A percentile compares a stretch with the other conserved stretches of the same genome.
phyloP scores from a whole-genome alignment of 2,113 vertebrate genomes.

The Crotophaga sulcirostris region DNA sequence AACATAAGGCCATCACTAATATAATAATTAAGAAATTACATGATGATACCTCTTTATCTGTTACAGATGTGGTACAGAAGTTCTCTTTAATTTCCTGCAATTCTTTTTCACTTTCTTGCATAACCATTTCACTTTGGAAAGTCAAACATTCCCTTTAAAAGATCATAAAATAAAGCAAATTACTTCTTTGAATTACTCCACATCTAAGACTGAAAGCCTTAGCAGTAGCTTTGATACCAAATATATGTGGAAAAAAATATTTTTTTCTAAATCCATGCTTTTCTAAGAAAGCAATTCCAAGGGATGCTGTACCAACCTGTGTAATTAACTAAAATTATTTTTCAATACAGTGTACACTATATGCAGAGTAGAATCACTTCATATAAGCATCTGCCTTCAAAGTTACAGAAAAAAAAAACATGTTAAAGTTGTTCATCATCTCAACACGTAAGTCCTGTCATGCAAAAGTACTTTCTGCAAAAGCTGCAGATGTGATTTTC shows the following conservation, averaged over 20 bases:
- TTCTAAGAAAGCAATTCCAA: background rate
- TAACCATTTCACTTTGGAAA: slow-evolving; percentile 46
- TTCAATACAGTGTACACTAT: background rate
- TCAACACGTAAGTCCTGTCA: accelerated
- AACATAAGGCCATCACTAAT: background rate
- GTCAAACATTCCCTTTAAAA: slow-evolving; percentile 67
- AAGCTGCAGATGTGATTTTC: background rate
- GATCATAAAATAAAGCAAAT: slow-evolving; percentile 26
- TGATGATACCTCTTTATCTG: slow-evolving; percentile 58
- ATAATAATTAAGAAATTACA: background rate
- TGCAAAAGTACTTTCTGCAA: background rate
- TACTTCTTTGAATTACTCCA: background rate
- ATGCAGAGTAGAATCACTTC: background rate
- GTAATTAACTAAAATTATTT: background rate
- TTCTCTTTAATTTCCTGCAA: slow-evolving; percentile 37
- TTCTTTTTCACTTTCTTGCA: slow-evolving; percentile 9
- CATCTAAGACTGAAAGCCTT: background rate
- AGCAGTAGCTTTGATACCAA: background rate
- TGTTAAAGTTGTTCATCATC: background rate
- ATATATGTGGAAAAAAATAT: background rate
- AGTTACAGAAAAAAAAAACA: background rate
- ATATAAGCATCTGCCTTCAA: background rate
- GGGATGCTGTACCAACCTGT: background rate
- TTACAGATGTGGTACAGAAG: slow-evolving; percentile 35
- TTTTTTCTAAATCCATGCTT: background rate